phyloP scores from a whole-genome alignment of 2,888 invertebrate genomes.

The Ochropacha duplaris region DNA sequence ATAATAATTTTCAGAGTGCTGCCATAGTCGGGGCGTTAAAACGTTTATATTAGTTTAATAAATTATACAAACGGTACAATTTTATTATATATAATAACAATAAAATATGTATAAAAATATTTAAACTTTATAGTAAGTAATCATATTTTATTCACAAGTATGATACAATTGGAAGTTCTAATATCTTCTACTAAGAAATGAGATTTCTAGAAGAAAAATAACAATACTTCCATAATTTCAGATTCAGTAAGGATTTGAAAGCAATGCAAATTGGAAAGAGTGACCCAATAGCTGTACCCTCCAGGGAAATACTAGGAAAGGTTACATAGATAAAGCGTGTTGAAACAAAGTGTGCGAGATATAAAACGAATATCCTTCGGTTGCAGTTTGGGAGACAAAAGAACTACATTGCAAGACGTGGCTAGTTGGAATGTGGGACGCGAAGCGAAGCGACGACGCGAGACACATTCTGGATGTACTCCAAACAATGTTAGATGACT shows the following conservation, averaged over 20 bases:
- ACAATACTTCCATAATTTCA: no score
- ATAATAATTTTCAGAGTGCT: not conserved
- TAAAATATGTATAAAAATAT: no score
- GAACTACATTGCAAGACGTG: not conserved
- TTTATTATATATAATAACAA: constrained; percentile 20
- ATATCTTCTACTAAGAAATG: no score
- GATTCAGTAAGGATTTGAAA: not conserved
- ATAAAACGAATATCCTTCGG: not conserved
- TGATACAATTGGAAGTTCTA: no score
- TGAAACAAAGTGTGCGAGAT: not conserved
- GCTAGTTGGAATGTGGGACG: not conserved
- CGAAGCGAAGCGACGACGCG: not conserved
- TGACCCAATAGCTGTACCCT: not conserved
- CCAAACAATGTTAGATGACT: not conserved
- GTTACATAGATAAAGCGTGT: not conserved
- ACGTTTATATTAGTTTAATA: constrained; percentile 9
- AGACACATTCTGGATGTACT: not conserved
- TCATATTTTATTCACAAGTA: not conserved
- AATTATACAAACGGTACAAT: no score
- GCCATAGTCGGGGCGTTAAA: constrained; percentile 7
- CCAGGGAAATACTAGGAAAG: not conserved
- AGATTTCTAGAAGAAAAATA: no score
- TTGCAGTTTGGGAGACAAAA: not conserved
- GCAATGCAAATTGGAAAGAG: not conserved
- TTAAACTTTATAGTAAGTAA: constrained; percentile 2